A percentile compares a stretch with the other conserved stretches of the same genome.
These are phyloP conservation scores for Hyperoplus lanceolatus DNA, from an alignment of 2,797 vertebrate genomes.

Conservation along the genomic window DNA sequence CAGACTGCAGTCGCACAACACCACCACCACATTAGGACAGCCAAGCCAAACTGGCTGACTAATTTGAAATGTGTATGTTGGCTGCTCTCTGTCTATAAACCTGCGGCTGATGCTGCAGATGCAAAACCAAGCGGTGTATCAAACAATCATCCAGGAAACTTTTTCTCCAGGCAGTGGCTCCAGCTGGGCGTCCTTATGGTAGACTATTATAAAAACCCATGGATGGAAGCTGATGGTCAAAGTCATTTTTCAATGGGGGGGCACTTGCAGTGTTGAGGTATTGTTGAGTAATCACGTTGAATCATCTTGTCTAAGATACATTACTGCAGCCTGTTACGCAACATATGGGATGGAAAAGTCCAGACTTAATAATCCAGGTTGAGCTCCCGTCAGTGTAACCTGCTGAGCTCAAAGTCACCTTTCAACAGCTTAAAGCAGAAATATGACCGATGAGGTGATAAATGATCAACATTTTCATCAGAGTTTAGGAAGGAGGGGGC, in stretches of 20 bases:
- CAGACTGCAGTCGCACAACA: conserved; percentile 59
- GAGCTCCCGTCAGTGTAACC: conserved; percentile 28
- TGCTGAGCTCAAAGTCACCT: conserved; percentile 49
- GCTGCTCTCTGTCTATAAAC: conserved; percentile 52
- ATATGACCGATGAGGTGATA: not conserved
- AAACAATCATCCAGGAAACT: conserved; percentile 28
- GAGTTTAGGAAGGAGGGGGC: not conserved
- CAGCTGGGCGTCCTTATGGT: not conserved
- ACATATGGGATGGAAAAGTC: conserved; percentile 63
- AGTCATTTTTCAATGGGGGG: not conserved
- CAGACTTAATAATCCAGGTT: conserved; percentile 67
- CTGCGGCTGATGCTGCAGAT: conserved; percentile 54
- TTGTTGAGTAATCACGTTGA: conserved; percentile 72
- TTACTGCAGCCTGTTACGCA: conserved; percentile 71
- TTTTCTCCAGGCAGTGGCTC: conserved; percentile 9
- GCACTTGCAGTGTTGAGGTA: conserved; percentile 31
- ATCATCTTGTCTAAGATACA: conserved; percentile 75
- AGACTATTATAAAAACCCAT: conserved; percentile 30
- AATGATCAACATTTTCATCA: not conserved
- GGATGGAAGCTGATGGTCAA: too few species aligned
- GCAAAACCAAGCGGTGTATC: conserved; percentile 17
- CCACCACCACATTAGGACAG: conserved; percentile 49
- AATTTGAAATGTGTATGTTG: conserved; percentile 58
- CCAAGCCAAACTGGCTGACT: conserved; percentile 59
- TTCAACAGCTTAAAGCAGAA: conserved; percentile 10